Evolutionary conservation across 2,888 invertebrate genomes (phyloP).

Genomic region (Heliconius ethilla): DNA sequence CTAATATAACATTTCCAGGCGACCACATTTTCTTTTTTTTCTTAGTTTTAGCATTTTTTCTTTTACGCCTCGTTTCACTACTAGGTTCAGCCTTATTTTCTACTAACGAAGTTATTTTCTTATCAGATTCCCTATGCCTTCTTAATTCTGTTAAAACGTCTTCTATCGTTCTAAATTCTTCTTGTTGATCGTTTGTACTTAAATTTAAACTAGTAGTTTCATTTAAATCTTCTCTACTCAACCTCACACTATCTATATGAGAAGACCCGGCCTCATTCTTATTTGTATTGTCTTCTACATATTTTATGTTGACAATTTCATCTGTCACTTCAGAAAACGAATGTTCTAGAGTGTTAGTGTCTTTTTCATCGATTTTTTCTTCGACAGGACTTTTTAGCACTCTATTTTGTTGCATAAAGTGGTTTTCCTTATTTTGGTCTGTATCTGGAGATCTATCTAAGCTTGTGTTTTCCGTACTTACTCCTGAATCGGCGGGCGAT

Average conservation of each 20-base stretch:
- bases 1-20: conserved; percentile 71
- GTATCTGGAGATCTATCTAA: conserved; percentile 84
- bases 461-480: conserved; percentile 88
- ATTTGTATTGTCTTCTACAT: conserved; percentile 62
- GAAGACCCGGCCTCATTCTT: conserved; percentile 73
- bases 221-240: conserved; percentile 58
- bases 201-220: conserved; percentile 56
- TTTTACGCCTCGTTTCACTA: conserved; percentile 60
- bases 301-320: conserved; percentile 69
- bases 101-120: conserved; percentile 53
- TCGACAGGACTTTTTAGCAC: conserved; percentile 65
- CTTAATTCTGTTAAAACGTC: conserved; percentile 68
- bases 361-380: conserved; percentile 53
- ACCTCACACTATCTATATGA: conserved; percentile 51
- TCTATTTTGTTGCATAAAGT: conserved; percentile 74
- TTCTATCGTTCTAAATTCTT: conserved; percentile 65
- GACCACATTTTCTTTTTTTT: conserved; percentile 73
- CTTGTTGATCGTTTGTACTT: conserved; percentile 56
- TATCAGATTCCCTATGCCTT: conserved; percentile 61
- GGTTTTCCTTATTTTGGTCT: conserved; percentile 71
- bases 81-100: conserved; percentile 53
- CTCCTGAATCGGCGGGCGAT: conserved; percentile 84
- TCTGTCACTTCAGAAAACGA: conserved; percentile 64
- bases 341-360: conserved; percentile 60
- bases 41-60: conserved; percentile 61